Percentiles rank a stretch among this genome's conserved stretches.
Evolutionary conservation across 2,888 invertebrate species (phyloP).

Genomic region (Nephrocerus scutellatus): DNA sequence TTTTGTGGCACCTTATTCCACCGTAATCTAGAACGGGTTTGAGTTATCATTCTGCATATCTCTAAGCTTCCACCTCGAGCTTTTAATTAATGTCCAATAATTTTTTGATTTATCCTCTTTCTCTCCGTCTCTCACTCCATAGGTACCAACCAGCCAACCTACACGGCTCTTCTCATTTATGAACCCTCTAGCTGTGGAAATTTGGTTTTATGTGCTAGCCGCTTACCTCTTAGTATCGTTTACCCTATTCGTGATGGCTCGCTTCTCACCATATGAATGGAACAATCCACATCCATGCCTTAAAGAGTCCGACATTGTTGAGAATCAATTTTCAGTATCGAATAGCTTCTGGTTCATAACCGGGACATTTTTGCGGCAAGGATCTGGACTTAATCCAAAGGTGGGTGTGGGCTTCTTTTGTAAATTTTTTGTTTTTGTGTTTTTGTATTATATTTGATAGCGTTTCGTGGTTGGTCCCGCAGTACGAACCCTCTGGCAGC

Average conservation of each 20-base stretch:
- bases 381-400: conserved; percentile 77
- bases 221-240: conserved; percentile 91
- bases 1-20: too few relatives aligned
- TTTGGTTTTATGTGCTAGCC: conserved; percentile 91
- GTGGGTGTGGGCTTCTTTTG: too few relatives aligned
- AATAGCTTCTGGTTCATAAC: conserved; percentile 90
- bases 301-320: conserved; percentile 74
- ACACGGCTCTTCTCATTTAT: conserved; percentile 90
- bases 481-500: too few relatives aligned
- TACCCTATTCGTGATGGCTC: conserved; percentile 90
- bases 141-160: conserved; percentile 85
- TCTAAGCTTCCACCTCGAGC: too few relatives aligned
- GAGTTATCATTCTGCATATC: too few relatives aligned
- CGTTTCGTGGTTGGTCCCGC: too few relatives aligned
- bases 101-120: conserved; percentile 3
- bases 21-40: too few relatives aligned
- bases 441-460: too few relatives aligned
- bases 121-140: too few relatives aligned
- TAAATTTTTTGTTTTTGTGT: too few relatives aligned
- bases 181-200: conserved; percentile 91
- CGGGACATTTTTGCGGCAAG: conserved; percentile 80
- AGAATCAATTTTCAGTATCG: conserved; percentile 94
- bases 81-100: not conserved
- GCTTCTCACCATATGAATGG: conserved; percentile 97
- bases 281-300: conserved; percentile 74